Percentiles rank a stretch among this genome's conserved stretches.
Conservation (phyloP, 2,888 invertebrate genomes). For the Barypeithes pellucidus region DNA sequence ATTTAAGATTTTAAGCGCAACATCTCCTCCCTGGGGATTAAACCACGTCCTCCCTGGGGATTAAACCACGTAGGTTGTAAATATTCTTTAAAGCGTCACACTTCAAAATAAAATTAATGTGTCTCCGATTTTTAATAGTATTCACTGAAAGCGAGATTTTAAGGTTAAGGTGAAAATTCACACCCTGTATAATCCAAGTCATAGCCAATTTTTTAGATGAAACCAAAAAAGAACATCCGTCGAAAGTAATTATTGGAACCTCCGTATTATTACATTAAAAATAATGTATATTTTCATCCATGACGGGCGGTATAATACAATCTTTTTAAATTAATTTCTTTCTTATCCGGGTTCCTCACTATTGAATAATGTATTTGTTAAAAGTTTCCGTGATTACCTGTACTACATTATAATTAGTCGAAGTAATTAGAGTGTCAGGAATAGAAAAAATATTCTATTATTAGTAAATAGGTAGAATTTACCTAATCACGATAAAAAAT, state of each 20-base stretch:
- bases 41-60: too few species aligned
- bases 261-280: constrained; percentile 13
- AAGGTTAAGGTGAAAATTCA: too few species aligned
- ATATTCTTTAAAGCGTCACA: too few species aligned
- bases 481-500: neutral
- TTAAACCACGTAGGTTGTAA: too few species aligned
- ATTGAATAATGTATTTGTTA: constrained; percentile 26
- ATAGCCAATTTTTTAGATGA: neutral
- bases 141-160: too few species aligned
- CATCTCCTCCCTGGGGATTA: too few species aligned
- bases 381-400: constrained; percentile 16
- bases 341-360: constrained; percentile 20
- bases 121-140: too few species aligned
- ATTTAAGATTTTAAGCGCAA: too few species aligned
- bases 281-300: constrained; percentile 25
- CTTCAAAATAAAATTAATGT: too few species aligned
- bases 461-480: constrained; percentile 5
- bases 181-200: too few species aligned
- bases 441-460: neutral
- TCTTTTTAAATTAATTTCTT: constrained; percentile 15
- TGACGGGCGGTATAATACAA: constrained; percentile 4
- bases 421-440: neutral
- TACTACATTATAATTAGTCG: constrained; percentile 19
- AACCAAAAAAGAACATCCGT: neutral
- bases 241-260: neutral